Evolutionary conservation across 2,888 invertebrate species (phyloP), one percentile per base, ranked within the genome.

Genomic region (Caenorhabditis macrosperma): DNA sequence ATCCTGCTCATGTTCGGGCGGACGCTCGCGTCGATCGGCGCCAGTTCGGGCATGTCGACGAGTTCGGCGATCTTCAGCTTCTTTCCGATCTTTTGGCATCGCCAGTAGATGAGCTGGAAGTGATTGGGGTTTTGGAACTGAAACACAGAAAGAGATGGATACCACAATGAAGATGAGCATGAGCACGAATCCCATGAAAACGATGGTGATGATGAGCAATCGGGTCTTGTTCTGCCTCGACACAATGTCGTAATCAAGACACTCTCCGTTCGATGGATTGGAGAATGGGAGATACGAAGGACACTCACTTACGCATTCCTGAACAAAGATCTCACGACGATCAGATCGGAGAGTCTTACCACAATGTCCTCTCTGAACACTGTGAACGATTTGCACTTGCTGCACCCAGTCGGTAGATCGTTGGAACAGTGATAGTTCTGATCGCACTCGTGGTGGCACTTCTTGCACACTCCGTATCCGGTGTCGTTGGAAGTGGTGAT

Each of bases 1-100:
- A 89, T 68, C 30, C 88, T 69, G 28, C 81, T 83, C 87, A 88
- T 87, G 60, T 89, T 87, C n/a, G 82, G 69, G 1, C 69, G 67
- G 20, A 77, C 71, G n/a, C 46, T 76, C 10, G 79, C 59, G 12
- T 77, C 81, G 52, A 84, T 83, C 46, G 76, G 77, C 1, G 69
- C 60, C 28, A 81, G 63, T 48, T 84, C 86, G 1, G 86, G 86
- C 48, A 86, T 75, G 10, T 82, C 82, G 7, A 82, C 69, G 38
- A 81, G 59, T 54, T 79, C 61, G 7, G 63, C 82, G 12, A 78
- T 82, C 28, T 78, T 69, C 41, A 82, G 55, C 17, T 81, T 82
- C 26, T 78, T 67, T 2, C 74, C 64, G 6, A 80, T 74, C 50
- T 71, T 61, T 30, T 76, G 52, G 28, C 77, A 79, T 3, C 63